phyloP scores from a whole-genome alignment of 2,888 invertebrate species.

The Drosophila setosimentum region DNA sequence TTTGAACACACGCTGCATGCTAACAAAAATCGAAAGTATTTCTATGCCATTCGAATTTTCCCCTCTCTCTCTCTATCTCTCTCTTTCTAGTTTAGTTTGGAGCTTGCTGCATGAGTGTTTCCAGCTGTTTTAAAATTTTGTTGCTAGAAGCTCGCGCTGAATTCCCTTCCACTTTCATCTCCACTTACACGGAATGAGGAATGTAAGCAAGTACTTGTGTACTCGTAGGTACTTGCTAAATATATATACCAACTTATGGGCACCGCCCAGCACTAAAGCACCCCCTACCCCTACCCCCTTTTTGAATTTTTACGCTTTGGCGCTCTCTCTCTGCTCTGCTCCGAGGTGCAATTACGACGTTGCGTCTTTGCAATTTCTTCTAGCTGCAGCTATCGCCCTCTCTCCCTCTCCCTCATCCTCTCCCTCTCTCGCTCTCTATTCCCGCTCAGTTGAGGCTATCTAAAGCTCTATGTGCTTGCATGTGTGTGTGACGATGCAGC shows the following conservation, averaged over 20 bases:
- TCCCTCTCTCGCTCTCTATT: constrained; percentile 29
- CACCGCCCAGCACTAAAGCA: constrained; percentile 26
- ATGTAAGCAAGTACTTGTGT: constrained; percentile 20
- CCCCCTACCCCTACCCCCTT: background rate
- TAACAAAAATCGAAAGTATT: background rate
- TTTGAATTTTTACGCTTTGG: background rate
- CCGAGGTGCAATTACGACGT: constrained; percentile 58
- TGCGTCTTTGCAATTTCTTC: constrained; percentile 74
- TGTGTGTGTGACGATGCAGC: constrained; percentile 52
- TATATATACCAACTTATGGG: constrained; percentile 25
- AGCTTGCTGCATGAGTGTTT: background rate
- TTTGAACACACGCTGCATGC: background rate
- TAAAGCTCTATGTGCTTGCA: constrained; percentile 22
- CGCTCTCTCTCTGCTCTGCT: constrained; percentile 17
- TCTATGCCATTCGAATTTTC: background rate
- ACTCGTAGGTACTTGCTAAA: constrained; percentile 28
- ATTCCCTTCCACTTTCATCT: background rate
- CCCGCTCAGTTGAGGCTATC: constrained; percentile 38
- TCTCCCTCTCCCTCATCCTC: constrained; percentile 27
- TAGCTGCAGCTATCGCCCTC: constrained; percentile 57
- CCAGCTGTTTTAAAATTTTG: background rate
- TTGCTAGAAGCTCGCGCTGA: constrained; percentile 5
- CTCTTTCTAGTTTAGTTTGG: background rate
- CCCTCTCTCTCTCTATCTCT: background rate
- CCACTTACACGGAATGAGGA: background rate